Evolutionary conservation across 2,888 invertebrate species (phyloP), one percentile per base, ranked within the genome.

Genomic region (Myathropa florea): DNA sequence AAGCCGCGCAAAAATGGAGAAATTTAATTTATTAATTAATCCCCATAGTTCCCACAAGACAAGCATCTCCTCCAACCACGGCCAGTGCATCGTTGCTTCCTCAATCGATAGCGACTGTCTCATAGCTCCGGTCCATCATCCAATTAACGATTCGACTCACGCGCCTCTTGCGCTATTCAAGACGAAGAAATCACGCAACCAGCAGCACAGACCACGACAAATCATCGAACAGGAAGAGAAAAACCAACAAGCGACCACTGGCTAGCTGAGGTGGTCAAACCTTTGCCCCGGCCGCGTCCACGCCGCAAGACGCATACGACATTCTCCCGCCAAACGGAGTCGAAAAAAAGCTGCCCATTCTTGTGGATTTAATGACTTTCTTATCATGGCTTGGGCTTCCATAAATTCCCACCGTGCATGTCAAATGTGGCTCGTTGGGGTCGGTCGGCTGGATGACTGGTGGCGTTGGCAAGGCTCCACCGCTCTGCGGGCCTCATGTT

Each of bases 81-180:
- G 33, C 3, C 33, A 71, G 55, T 21, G 23, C 36, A 77, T 72
- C 57, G 46, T 64, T 72, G 71, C 72, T 84, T 84, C 84, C 81
- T 84, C 65, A 57, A 84, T 71, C 76, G 82, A 85, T 85, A 77
- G 77, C 18, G 67, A 76, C 61, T 61, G 70, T 78, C 72, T 57
- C 53, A 46, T 55, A 81, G 82, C 60, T 72, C 26, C 63, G 59
- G 85, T 73, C 68, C 72, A 75, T 86, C 83, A 78, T 78, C 78
- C 86, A 86, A 86, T 86, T 78, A 86, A 86, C 64, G 65, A 83
- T 86, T 83, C 70, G 61, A 61, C 83, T 83, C 83, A 82, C 78
- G 78, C 80, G 39, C 67, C 63, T 24, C 18, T 18, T 55, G 28
- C 60, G 36, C 64, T 30, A 71, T 36, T 24, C 14, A 10, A 53